phyloP scores from a whole-genome alignment of 2,113 vertebrate genomes.

The Sylvia atricapilla region DNA sequence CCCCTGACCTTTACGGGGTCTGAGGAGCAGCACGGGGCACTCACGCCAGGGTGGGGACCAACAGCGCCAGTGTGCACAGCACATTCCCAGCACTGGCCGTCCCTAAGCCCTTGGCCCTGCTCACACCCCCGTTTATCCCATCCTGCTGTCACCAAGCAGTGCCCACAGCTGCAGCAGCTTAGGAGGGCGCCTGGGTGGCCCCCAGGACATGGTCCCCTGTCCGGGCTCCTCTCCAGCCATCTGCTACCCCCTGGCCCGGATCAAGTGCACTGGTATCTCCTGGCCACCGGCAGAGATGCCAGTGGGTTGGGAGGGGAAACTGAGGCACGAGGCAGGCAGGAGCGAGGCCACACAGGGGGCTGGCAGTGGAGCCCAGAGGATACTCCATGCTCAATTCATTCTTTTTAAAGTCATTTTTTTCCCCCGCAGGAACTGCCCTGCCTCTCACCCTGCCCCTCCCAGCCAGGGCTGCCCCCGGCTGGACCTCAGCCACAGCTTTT shows the following conservation, averaged over 20 bases:
- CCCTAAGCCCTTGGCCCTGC: neutral
- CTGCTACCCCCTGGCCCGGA: neutral
- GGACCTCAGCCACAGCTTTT: neutral
- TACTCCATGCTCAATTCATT: neutral
- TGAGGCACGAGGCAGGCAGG: neutral
- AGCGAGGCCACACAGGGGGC: neutral
- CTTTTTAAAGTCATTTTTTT: neutral
- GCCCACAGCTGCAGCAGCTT: conserved; percentile 51
- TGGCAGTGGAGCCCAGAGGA: neutral
- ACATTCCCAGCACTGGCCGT: neutral
- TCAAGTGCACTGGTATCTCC: neutral
- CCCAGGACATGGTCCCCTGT: neutral
- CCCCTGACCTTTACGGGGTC: neutral
- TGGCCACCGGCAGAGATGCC: neutral
- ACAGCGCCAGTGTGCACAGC: neutral
- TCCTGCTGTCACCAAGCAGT: neutral
- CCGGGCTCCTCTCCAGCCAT: conserved; percentile 38
- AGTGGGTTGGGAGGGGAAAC: neutral
- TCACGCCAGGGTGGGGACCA: neutral
- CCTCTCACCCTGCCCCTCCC: neutral
- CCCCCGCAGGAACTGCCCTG: neutral
- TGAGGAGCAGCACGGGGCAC: neutral
- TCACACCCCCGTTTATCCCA: neutral
- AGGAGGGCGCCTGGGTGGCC: neutral
- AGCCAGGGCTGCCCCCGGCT: neutral